Conservation (phyloP, 2,113 vertebrate genomes). For the Chroicocephalus ridibundus region DNA sequence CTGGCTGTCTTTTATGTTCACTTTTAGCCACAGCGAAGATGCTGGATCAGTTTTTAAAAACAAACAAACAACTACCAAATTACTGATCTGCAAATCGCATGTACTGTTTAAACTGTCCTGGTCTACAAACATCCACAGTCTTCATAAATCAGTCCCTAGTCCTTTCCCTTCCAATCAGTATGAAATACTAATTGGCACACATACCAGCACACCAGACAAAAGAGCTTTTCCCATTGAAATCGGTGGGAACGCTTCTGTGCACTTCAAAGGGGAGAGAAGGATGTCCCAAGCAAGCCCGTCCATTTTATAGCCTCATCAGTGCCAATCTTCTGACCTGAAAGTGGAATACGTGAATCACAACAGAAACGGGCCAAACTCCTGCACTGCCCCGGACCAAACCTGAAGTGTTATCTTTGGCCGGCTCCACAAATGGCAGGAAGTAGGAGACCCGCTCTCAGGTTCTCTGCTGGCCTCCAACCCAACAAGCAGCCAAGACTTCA, state of each 20-base stretch:
- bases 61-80: not conserved
- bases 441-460: not conserved
- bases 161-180: not conserved
- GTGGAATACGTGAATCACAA: not conserved
- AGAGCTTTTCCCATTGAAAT: not conserved
- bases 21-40: not conserved
- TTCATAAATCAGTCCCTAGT: not conserved
- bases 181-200: not conserved
- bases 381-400: not conserved
- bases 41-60: not conserved
- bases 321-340: not conserved
- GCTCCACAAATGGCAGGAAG: slow-evolving; percentile 1
- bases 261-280: not conserved
- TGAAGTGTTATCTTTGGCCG: not conserved
- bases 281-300: not conserved
- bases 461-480: not conserved
- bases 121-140: not conserved
- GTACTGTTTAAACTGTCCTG: not conserved
- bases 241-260: not conserved
- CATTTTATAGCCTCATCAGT: not conserved
- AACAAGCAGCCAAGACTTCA: not conserved
- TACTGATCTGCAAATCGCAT: not conserved
- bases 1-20: not conserved
- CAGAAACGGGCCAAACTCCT: not conserved
- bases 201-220: not conserved